phyloP scores from a whole-genome alignment of 1,140 invertebrate species.

The Saccostrea cuccullata region DNA sequence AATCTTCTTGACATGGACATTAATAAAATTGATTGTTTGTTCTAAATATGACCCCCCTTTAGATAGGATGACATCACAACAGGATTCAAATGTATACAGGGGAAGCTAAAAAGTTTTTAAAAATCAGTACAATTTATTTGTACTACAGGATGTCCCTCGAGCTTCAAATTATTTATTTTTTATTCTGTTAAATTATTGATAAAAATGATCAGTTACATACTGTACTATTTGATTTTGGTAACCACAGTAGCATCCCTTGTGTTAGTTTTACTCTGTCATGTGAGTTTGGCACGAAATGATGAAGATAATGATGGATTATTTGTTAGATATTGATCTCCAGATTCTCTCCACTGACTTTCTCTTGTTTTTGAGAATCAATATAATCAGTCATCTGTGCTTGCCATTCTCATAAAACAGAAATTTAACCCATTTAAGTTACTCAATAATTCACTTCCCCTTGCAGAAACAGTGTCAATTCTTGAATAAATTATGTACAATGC shows the following conservation, averaged over 20 bases:
- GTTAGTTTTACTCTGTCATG: background rate
- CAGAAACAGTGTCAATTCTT: conserved; percentile 7
- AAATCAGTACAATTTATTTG: no score
- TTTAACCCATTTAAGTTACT: conserved; percentile 34
- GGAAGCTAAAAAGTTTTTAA: no score
- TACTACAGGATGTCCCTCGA: no score
- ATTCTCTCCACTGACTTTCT: background rate
- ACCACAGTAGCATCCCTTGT: background rate
- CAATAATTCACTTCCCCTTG: conserved; percentile 13
- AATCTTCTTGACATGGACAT: no score
- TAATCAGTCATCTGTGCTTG: conserved; percentile 9
- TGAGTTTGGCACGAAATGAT: conserved; percentile 1
- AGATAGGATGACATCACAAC: no score
- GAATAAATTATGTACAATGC: conserved; percentile 16
- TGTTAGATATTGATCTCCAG: conserved; percentile 2
- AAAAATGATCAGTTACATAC: no score
- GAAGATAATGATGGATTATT: background rate
- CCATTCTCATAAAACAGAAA: conserved; percentile 19
- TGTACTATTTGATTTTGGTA: no score
- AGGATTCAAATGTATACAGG: no score
- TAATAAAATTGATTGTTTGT: no score
- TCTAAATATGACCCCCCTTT: no score
- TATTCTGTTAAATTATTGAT: no score
- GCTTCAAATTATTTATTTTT: no score
- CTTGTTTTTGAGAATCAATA: conserved; percentile 30